Base-by-base conservation (phyloP, 1,140 invertebrate species). In the Whitmania pigra region DNA sequence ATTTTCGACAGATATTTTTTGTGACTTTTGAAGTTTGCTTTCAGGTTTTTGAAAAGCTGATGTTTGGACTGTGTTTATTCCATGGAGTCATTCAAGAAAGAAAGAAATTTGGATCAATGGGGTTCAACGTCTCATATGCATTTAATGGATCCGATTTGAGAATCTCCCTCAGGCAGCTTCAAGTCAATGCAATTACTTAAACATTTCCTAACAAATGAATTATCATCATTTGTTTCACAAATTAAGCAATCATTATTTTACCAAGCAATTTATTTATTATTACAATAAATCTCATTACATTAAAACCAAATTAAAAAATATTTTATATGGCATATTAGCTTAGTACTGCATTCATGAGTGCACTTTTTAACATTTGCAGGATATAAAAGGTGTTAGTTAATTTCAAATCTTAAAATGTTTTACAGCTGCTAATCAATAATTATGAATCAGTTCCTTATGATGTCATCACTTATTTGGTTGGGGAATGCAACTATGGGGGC, bases 361-460 rank as follows among this genome's bases (percentile, higher is more conserved):
- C n/a, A n/a, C n/a, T n/a, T n/a, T n/a, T n/a, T n/a, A n/a, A n/a
- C n/a, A n/a, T n/a, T n/a, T n/a, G n/a, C n/a, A n/a, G n/a, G n/a
- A n/a, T n/a, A n/a, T n/a, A n/a, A n/a, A n/a, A n/a, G n/a, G n/a
- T n/a, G n/a, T n/a, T n/a, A n/a, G n/a, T n/a, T n/a, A n/a, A n/a
- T n/a, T n/a, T n/a, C n/a, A n/a, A n/a, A n/a, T 36, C 31, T 36
- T 36, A 36, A 36, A 36, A 27, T 18, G 6, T 40, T n/a, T 20
- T 7, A 22, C 80, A 83, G 79, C 90, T 93, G 54, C 71, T 77
- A 54, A 70, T 76, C 22, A 82, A 82, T 75, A 80, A 82, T 76
- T 82, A 83, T 74, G 80, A 82, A 11, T 78, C 82, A 15, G 78
- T 83, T 27, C 82, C 82, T 27, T 83, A 77, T 75, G 82, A 82